Evolutionary conservation across 2,113 vertebrate genomes (phyloP), one percentile per base, ranked within the genome.

Genomic region (Reinhardtius hippoglossoides): DNA sequence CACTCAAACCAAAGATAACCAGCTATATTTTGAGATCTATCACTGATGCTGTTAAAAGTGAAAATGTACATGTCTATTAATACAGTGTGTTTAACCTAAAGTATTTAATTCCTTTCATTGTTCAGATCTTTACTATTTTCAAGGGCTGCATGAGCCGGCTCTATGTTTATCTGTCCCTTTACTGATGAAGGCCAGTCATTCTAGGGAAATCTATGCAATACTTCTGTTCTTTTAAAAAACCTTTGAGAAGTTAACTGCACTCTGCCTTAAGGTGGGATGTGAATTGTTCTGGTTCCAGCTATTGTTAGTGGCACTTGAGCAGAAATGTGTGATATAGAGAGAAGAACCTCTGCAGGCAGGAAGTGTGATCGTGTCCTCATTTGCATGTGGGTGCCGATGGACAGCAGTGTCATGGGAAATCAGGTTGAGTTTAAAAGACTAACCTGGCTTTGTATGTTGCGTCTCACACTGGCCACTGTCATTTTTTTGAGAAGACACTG

Each of bases 1-100:
- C 74, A 40, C 69, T 74, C 74, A 85, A 83, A 80, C 92, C 92
- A 93, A 93, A 92, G 92, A 92, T 91, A 91, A 88, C 88, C 82
- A 67, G 77, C 63, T 78, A 50, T 21, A 67, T 18, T 71, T 44
- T 73, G 16, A 71, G 63, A 79, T 78, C 66, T 52, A 2, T 70
- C 67, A 21, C 42, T 76, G 60, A 75, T 80, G 15, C 65, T 73
- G 48, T 77, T 72, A 20, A 64, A 27, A 42, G 54, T 69, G 37
- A 57, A 31, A 35, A 35, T 73, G 71, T 82, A 57, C 55, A n/a
- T 20, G 21, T 82, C 58, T 7, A 42, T 76, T 68, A 73, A 75
- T 54, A 73, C 62, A 15, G 71, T 35, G 59, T 80, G 65, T 87
- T 71, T 85, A 84, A 87, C 66, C 68, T 84, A 0, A 82, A 87